Conservation (phyloP, 2,797 vertebrate species). For the Natrix natrix region DNA sequence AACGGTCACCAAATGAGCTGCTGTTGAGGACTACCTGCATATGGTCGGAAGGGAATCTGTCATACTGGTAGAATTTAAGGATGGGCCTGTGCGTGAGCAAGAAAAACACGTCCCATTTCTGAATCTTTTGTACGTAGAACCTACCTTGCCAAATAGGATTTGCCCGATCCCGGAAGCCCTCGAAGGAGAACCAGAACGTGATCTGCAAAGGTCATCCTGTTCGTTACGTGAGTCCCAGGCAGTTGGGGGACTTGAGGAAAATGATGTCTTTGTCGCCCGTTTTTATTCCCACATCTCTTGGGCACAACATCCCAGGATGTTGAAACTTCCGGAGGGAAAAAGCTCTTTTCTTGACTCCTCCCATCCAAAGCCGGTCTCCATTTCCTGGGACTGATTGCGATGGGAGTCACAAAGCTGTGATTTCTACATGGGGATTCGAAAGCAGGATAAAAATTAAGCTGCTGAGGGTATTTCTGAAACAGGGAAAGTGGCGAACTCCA, state of each 20-base stretch:
- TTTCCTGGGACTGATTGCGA: constrained; percentile 70
- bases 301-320: constrained; percentile 61
- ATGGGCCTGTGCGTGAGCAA: background rate
- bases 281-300: constrained; percentile 65
- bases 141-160: constrained; percentile 92
- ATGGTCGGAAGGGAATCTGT: background rate
- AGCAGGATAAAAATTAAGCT: constrained; percentile 65
- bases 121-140: constrained; percentile 54
- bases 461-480: constrained; percentile 43
- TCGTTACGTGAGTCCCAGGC: constrained; percentile 63
- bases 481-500: constrained; percentile 51
- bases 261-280: constrained; percentile 58
- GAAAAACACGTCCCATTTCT: background rate
- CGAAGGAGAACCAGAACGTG: constrained; percentile 90
- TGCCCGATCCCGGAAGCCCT: constrained; percentile 95
- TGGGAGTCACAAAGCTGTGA: constrained; percentile 82
- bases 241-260: constrained; percentile 62
- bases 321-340: constrained; percentile 76
- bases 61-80: background rate
- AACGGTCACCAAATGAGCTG: background rate
- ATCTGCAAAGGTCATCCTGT: constrained; percentile 77
- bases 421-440: constrained; percentile 74
- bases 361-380: constrained; percentile 70
- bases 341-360: constrained; percentile 56
- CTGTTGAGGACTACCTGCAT: background rate